phyloP scores from a whole-genome alignment of 2,888 invertebrate species.

The Coelinius sp. region DNA sequence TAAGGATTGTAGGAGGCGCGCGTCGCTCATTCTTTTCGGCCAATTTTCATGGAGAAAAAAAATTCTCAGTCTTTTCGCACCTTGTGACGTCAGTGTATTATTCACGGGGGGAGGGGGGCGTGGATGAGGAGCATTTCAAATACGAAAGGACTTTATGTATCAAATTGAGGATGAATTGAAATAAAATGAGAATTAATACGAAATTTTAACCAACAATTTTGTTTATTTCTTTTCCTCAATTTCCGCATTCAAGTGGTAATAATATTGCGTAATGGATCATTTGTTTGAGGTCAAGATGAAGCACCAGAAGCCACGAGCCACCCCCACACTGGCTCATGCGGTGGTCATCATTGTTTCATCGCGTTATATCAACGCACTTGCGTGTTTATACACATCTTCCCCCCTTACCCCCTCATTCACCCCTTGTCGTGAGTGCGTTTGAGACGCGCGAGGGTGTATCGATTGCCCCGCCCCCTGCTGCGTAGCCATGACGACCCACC shows the following conservation, averaged over 20 bases:
- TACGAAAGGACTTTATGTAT: constrained; percentile 21
- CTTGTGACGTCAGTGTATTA: constrained; percentile 17
- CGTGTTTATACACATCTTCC: constrained; percentile 52
- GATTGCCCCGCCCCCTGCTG: constrained; percentile 78
- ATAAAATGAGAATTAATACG: not conserved
- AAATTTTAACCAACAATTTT: not conserved
- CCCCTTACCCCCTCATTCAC: constrained; percentile 19
- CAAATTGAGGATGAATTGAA: not conserved
- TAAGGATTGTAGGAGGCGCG: not conserved
- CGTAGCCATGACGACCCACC: constrained; percentile 75
- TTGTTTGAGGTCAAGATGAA: constrained; percentile 26
- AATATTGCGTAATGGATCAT: constrained; percentile 15
- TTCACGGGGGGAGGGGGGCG: not conserved
- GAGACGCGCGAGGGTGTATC: constrained; percentile 80
- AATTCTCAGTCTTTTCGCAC: constrained; percentile 36
- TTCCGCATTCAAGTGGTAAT: not conserved
- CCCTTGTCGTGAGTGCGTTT: constrained; percentile 68
- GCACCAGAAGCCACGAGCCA: constrained; percentile 25
- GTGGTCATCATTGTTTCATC: constrained; percentile 64
- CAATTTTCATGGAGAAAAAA: constrained; percentile 26
- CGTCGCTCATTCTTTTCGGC: constrained; percentile 14
- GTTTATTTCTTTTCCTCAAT: not conserved
- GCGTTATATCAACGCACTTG: constrained; percentile 64
- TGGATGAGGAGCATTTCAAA: constrained; percentile 30
- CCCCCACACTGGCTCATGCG: constrained; percentile 52